Evolutionary conservation across 1,140 invertebrate genomes (phyloP).

Genomic region (Microvelia longipes): DNA sequence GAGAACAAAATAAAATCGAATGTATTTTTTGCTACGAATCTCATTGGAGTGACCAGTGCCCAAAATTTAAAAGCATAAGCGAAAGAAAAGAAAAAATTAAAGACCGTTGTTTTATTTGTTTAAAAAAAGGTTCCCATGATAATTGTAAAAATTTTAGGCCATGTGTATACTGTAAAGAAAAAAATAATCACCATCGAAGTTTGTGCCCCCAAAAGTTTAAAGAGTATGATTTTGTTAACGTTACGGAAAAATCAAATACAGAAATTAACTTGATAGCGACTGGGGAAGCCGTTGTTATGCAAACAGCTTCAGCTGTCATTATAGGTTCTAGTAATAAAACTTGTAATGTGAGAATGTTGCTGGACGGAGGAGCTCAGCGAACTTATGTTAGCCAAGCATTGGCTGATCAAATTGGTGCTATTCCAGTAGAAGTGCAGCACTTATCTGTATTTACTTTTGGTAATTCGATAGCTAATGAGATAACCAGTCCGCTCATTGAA

Average conservation of each 20-base stretch:
- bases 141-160: neutral
- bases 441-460: neutral
- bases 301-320: neutral
- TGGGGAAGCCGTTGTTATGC: neutral
- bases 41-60: neutral
- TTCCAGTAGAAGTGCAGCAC: neutral
- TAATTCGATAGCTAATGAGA: neutral
- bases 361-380: neutral
- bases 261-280: neutral
- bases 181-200: neutral
- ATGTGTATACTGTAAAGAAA: neutral
- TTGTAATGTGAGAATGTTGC: neutral
- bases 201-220: neutral
- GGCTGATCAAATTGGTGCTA: neutral
- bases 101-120: neutral
- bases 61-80: neutral
- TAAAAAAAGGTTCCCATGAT: neutral
- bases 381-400: neutral
- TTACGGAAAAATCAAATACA: neutral
- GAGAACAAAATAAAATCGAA: neutral
- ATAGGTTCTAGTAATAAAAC: neutral
- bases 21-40: neutral
- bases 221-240: neutral
- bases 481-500: neutral
- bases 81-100: neutral